Evolutionary conservation across 2,888 invertebrate genomes (phyloP).

Genomic region (Leptinotarsa tumamoca): DNA sequence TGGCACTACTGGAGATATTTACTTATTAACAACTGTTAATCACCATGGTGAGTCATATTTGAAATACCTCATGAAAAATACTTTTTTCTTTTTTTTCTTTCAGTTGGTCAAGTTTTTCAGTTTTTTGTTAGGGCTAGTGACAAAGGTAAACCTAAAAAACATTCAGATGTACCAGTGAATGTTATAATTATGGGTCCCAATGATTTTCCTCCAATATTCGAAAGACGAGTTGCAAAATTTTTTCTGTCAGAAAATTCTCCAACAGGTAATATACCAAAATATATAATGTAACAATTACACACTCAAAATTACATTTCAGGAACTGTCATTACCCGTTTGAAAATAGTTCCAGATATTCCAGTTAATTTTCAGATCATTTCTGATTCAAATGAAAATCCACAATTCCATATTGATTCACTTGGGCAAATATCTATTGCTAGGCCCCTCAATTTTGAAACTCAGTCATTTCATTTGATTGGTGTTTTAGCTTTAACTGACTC

Average conservation of each 20-base stretch:
- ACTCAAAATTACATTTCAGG: conserved; percentile 61
- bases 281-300: background rate
- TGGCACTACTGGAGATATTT: conserved; percentile 79
- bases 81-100: background rate
- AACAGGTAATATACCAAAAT: conserved; percentile 66
- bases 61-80: background rate
- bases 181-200: conserved; percentile 81
- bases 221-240: conserved; percentile 80
- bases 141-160: conserved; percentile 79
- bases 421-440: conserved; percentile 82
- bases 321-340: conserved; percentile 77
- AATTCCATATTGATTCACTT: conserved; percentile 78
- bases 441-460: conserved; percentile 81
- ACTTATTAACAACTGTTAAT: conserved; percentile 73
- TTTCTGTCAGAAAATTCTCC: conserved; percentile 84
- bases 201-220: conserved; percentile 80
- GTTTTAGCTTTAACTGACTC: conserved; percentile 78
- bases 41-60: conserved; percentile 63
- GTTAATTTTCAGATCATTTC: conserved; percentile 76
- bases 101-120: conserved; percentile 74
- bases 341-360: conserved; percentile 74
- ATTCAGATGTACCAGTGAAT: conserved; percentile 85
- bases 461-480: conserved; percentile 78
- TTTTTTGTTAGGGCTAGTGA: conserved; percentile 92
- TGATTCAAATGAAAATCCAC: conserved; percentile 71